Conservation (phyloP, 2,888 invertebrate species). For the Drosophila mercatorum region DNA sequence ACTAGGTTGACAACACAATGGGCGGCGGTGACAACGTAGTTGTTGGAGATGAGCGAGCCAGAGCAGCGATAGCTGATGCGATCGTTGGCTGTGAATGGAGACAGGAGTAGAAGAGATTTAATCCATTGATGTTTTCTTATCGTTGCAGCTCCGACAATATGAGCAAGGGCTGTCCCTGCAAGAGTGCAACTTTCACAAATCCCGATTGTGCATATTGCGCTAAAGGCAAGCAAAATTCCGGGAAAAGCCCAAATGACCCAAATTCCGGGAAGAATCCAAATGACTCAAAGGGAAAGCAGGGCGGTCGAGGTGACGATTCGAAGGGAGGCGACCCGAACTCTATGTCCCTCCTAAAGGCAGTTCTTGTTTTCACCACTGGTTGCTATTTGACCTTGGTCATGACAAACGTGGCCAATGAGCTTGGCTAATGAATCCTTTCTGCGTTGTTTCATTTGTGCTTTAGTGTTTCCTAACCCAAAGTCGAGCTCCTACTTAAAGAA, state of each 20-base stretch:
- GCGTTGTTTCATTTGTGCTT: constrained; percentile 5
- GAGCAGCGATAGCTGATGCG: constrained; percentile 83
- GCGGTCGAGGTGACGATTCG: background rate
- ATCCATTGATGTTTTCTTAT: background rate
- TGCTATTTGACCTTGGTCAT: constrained; percentile 70
- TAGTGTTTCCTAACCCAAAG: background rate
- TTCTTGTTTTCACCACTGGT: constrained; percentile 69
- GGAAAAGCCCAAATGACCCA: background rate
- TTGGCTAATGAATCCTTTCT: constrained; percentile 49
- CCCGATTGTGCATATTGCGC: constrained; percentile 22
- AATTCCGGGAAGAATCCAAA: background rate
- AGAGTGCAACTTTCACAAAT: constrained; percentile 16
- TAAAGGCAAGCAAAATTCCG: background rate
- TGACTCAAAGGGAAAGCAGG: background rate
- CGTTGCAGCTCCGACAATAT: constrained; percentile 27
- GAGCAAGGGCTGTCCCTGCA: constrained; percentile 45
- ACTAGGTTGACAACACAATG: constrained; percentile 87
- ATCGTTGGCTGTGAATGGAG: constrained; percentile 60
- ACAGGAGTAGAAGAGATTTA: background rate
- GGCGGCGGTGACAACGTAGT: constrained; percentile 87
- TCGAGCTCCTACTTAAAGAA: background rate
- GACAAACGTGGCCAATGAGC: constrained; percentile 63
- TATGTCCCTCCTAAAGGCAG: constrained; percentile 63
- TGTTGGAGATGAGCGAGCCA: constrained; percentile 86
- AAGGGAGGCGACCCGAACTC: constrained; percentile 28